Evolutionary conservation across 2,797 vertebrate genomes (phyloP), one percentile per base, ranked within the genome.

Genomic region (Babyrousa celebensis): DNA sequence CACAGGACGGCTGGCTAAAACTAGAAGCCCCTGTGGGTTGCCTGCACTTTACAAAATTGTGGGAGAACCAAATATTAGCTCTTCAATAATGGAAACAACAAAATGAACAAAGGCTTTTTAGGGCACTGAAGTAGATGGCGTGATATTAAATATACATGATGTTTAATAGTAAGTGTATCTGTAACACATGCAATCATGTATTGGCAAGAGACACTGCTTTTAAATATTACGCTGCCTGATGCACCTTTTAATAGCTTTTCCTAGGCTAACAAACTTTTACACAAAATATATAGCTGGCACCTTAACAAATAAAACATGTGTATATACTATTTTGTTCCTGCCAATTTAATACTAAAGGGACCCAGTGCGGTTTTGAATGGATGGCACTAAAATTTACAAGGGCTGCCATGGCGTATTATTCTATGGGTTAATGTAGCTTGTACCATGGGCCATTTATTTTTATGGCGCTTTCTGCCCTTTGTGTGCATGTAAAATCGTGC

Each of bases 131-230:
- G 89, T 88, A 91, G 95, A 94, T 21, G 0, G 12, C 78, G 62
- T 18, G 21, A 8, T 80, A 97, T 97, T 96, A 98, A 98, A 97
- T 97, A 97, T 97, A 85, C 91, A 96, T 97, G 93, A 97, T 68
- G 77, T 78, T 95, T 92, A 93, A 85, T 93, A 92, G 96, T 90
- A 94, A 97, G 79, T 94, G 78, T 96, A 77, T 90, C 87, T 93
- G 71, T 74, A 92, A 77, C 89, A 85, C 92, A 85, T 97, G 92
- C 90, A 96, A 96, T 90, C 77, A 29, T 32, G n/a, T 75, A 78
- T 48, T 91, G 40, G 75, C 82, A 94, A 94, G 63, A 93, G 84
- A 94, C 58, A 77, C 20, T 52, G 52, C 83, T 84, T 89, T 97
- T 82, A 89, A 91, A 95, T 56, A 72, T 25, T 25, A 74, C 48